Conservation (phyloP, 2,888 invertebrate genomes). For the Vannuccia rotundouncinata region DNA sequence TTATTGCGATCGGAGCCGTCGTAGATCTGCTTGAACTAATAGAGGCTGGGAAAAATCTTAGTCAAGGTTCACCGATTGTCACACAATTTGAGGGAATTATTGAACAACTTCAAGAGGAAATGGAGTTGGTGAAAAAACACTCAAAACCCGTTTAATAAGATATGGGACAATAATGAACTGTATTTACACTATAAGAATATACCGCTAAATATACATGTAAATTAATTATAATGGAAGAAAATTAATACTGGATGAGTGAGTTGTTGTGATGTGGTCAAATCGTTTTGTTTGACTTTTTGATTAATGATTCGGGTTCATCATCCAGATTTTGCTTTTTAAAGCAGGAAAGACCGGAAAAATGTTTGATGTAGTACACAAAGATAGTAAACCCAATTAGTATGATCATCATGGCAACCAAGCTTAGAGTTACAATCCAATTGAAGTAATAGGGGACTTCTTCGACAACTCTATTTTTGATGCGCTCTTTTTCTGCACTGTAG, state of each 20-base stretch:
- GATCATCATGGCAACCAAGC: not conserved
- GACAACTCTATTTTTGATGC: not conserved
- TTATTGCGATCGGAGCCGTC: not conserved
- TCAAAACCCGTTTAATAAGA: too few species aligned
- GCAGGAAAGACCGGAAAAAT: not conserved
- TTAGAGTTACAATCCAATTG: not conserved
- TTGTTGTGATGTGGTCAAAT: too few species aligned
- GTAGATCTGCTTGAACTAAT: not conserved
- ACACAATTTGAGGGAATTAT: not conserved
- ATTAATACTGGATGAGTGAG: too few species aligned
- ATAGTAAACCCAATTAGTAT: not conserved
- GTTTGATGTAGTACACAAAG: not conserved
- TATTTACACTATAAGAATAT: too few species aligned
- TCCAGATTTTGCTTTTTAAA: not conserved
- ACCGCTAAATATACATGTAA: too few species aligned
- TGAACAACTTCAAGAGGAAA: not conserved
- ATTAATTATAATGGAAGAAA: too few species aligned
- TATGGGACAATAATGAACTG: too few species aligned
- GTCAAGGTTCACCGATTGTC: not conserved
- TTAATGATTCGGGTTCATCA: not conserved
- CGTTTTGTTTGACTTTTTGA: too few species aligned
- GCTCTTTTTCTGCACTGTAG: not conserved
- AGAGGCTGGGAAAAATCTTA: not conserved
- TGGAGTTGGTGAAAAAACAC: too few species aligned
- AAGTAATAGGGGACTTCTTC: not conserved